A percentile compares a stretch with the other conserved stretches of the same genome.
These are phyloP conservation scores for Prenolepis imparis DNA, from an alignment of 2,888 invertebrate genomes.

Conservation along the genomic window DNA sequence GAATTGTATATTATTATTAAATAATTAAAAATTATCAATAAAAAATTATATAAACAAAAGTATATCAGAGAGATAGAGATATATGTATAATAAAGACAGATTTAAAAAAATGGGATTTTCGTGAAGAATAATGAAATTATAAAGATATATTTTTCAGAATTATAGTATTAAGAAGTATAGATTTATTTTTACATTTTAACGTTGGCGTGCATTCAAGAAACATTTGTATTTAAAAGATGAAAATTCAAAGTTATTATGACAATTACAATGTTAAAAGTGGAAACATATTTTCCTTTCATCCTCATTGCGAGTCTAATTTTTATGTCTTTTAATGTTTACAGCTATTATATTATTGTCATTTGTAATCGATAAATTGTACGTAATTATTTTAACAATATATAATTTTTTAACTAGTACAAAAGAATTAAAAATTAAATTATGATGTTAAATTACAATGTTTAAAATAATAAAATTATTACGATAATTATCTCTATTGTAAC, in stretches of 20 bases:
- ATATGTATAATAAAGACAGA: too few relatives aligned
- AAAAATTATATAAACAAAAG: too few relatives aligned
- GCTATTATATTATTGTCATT: background rate
- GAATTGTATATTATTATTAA: background rate
- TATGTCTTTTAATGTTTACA: background rate
- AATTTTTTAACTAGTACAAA: background rate
- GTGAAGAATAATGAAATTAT: background rate
- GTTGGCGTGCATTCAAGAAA: background rate
- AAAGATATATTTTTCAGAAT: background rate
- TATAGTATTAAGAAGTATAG: background rate
- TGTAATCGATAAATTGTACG: background rate
- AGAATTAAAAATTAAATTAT: background rate
- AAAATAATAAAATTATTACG: background rate
- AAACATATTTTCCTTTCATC: background rate
- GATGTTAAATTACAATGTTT: background rate
- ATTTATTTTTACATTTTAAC: background rate
- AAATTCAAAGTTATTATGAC: background rate
- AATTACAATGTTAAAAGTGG: background rate
- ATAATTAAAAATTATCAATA: too few relatives aligned
- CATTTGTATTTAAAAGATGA: background rate
- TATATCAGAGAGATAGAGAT: too few relatives aligned
- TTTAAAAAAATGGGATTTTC: too few relatives aligned
- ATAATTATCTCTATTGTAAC: background rate
- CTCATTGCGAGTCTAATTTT: background rate
- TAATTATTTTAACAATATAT: background rate